Evolutionary conservation across 2,113 vertebrate genomes (phyloP).

Genomic region (Cryptotis parvus): DNA sequence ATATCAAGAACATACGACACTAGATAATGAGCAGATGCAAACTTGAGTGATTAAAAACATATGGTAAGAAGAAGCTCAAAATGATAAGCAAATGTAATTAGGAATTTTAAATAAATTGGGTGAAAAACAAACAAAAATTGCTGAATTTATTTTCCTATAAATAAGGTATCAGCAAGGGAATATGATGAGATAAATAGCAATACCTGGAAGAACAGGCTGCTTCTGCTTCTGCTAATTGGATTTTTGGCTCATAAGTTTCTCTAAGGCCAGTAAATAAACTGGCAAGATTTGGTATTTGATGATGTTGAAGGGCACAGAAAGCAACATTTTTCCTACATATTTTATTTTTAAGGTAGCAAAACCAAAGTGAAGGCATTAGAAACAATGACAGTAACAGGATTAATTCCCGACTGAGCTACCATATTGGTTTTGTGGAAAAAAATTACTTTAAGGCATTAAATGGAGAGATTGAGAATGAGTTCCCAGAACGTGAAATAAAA

Average conservation of each 20-base stretch:
- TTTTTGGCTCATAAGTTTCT: conserved; percentile 50
- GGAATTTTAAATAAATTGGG: conserved; percentile 79
- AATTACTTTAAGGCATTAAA: conserved; percentile 40
- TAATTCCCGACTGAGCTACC: not conserved
- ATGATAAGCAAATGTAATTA: conserved; percentile 79
- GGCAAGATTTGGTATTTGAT: conserved; percentile 5
- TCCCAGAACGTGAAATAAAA: conserved; percentile 7
- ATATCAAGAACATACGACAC: conserved; percentile 70
- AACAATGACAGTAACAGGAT: not conserved
- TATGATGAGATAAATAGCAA: conserved; percentile 56
- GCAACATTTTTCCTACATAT: conserved; percentile 59
- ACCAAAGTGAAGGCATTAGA: conserved; percentile 62
- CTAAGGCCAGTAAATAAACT: conserved; percentile 66
- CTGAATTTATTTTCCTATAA: conserved; percentile 81
- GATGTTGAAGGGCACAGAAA: not conserved
- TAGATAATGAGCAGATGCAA: conserved; percentile 83
- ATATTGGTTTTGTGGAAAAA: not conserved
- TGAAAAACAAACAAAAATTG: conserved; percentile 57
- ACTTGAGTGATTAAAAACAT: conserved; percentile 83
- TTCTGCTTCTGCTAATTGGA: conserved; percentile 58
- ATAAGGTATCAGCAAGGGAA: conserved; percentile 58
- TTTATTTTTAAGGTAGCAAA: not conserved
- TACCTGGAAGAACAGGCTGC: conserved; percentile 41
- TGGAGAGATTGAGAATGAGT: conserved; percentile 5
- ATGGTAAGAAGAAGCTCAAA: conserved; percentile 82